Evolutionary conservation across 2,113 vertebrate genomes (phyloP).

Genomic region (Chunga burmeisteri): DNA sequence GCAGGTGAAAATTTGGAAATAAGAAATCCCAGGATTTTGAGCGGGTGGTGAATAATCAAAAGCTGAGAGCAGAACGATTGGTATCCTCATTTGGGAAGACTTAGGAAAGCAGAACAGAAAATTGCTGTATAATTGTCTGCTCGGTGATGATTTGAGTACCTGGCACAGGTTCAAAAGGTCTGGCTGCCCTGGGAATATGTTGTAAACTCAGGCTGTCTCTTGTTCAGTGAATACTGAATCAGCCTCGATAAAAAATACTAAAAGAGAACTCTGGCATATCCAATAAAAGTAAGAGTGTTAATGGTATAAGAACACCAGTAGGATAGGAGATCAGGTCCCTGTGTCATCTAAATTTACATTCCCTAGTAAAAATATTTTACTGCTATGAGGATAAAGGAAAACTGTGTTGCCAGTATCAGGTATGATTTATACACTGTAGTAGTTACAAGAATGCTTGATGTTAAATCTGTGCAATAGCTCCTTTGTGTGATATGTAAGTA

Average conservation of each 20-base stretch:
- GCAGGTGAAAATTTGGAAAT: not conserved
- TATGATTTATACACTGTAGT: not conserved
- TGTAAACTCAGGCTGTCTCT: not conserved
- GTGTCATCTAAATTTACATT: conserved; percentile 1
- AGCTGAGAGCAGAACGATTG: not conserved
- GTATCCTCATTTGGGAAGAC: not conserved
- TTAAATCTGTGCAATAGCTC: not conserved
- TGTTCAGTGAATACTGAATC: not conserved
- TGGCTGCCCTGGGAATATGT: not conserved
- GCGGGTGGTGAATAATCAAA: not conserved
- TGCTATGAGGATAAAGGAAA: not conserved
- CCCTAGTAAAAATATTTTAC: conserved; percentile 22
- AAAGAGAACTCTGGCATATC: not conserved
- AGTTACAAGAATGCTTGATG: not conserved
- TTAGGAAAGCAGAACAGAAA: not conserved
- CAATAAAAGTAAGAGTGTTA: not conserved
- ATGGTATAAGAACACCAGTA: not conserved
- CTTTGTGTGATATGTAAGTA: not conserved
- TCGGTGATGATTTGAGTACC: not conserved
- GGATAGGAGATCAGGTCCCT: not conserved
- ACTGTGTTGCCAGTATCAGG: not conserved
- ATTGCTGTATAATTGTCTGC: not conserved
- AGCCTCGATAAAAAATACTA: not conserved
- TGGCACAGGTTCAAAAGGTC: not conserved
- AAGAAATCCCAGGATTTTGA: not conserved